These are phyloP conservation scores for Plutomurus gul DNA, from an alignment of 1,140 invertebrate genomes.

Conservation along the genomic window DNA sequence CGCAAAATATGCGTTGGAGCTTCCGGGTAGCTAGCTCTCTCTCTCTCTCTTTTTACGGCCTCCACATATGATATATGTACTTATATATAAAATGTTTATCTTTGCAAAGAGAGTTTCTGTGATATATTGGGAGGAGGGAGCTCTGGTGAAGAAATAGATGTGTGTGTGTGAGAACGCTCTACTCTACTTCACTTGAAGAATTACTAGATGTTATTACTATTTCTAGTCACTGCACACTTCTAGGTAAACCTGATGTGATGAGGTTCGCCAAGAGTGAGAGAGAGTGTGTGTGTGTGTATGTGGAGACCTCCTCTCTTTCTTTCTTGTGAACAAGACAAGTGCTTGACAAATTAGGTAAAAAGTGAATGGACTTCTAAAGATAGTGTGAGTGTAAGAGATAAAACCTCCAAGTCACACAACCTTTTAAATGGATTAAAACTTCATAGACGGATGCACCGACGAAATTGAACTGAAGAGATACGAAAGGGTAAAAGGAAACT, in stretches of 20 bases:
- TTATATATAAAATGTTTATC: neutral
- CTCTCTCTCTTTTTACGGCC: too few species aligned
- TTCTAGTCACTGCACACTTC: neutral
- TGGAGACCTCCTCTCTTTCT: neutral
- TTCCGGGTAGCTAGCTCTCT: neutral
- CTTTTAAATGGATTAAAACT: constrained; percentile 38
- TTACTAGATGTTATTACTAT: neutral
- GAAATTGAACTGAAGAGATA: neutral
- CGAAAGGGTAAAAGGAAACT: neutral
- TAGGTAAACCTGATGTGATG: neutral
- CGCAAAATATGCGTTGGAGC: neutral
- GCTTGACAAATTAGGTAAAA: constrained; percentile 32
- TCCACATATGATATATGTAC: too few species aligned
- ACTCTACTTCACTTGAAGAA: constrained; percentile 23
- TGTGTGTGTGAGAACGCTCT: neutral
- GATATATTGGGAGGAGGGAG: neutral
- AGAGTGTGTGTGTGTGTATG: neutral
- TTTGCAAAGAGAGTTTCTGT: neutral
- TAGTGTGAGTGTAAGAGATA: neutral
- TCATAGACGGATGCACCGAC: neutral
- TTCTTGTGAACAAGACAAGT: neutral
- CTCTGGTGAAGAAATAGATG: constrained; percentile 5
- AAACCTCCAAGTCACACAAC: neutral
- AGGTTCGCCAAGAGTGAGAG: neutral
- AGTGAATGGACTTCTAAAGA: neutral